Conservation (phyloP, 1,140 invertebrate genomes). For the Planococcus citri region DNA sequence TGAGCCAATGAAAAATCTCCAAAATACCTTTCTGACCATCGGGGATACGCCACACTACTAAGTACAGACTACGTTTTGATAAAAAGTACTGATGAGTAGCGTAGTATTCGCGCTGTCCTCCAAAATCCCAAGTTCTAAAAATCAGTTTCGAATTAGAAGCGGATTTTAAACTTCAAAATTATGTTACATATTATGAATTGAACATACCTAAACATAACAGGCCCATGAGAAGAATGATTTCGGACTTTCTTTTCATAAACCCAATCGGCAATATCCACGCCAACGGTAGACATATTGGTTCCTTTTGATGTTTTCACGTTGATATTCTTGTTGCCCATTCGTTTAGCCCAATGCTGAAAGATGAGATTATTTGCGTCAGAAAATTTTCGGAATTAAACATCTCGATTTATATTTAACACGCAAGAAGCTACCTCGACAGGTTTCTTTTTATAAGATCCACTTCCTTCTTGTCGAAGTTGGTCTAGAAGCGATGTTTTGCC, state of each 20-base stretch:
- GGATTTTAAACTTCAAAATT: too few relatives aligned
- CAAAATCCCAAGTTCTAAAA: conserved; percentile 91
- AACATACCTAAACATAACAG: conserved; percentile 65
- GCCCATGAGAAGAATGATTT: conserved; percentile 58
- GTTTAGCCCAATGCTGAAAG: conserved; percentile 88
- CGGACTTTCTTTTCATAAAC: conserved; percentile 70
- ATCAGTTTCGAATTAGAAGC: too few relatives aligned
- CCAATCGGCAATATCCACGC: conserved; percentile 94
- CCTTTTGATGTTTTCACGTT: conserved; percentile 60
- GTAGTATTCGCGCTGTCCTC: conserved; percentile 92
- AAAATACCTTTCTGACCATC: conserved; percentile 84
- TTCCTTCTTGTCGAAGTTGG: conserved; percentile 73
- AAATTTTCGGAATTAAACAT: conserved; percentile 25
- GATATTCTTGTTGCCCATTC: conserved; percentile 80
- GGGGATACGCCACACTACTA: conserved; percentile 89
- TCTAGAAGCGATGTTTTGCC: conserved; percentile 89
- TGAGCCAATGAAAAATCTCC: conserved; percentile 86
- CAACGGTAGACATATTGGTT: conserved; percentile 78
- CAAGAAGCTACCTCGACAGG: conserved; percentile 53
- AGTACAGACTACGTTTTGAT: conserved; percentile 85
- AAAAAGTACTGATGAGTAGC: conserved; percentile 98
- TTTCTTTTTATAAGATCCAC: conserved; percentile 56
- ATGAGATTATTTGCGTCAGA: too few relatives aligned
- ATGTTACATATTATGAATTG: too few relatives aligned
- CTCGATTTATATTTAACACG: too few relatives aligned